Evolutionary conservation across 2,888 invertebrate species (phyloP), one percentile per base, ranked within the genome.

Genomic region (Noctuana brunneofusca): DNA sequence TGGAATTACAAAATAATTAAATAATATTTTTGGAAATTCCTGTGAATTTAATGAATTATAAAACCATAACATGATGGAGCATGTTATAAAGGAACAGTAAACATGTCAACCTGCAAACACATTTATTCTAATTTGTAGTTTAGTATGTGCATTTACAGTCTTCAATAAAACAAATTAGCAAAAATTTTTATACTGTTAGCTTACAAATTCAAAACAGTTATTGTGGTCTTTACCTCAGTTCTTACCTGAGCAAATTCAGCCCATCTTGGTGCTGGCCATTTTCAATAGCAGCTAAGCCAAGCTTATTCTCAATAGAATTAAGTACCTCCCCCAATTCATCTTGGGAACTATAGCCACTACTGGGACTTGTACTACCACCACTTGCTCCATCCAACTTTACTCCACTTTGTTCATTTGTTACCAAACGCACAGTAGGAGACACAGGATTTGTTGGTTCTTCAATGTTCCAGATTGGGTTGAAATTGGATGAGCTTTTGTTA

Each of bases 271-370:
- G 80, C 58, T 92, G 89, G 41, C 93, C 92, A 73, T 92, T 92
- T 71, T 93, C 89, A 71, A 94, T 89, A 16, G 93, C 93, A 69
- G 93, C 91, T 56, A 94, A 76, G 1, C 94, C 95, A 65, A 92
- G 84, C 75, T 87, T 89, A 66, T 94, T 93, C 73, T 94, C 94
- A 68, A 93, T 92, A 38, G 93, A 93, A 66, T 93, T 93, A 59
- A 93, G 73, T 9, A 93, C 92, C 66, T 89, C 79, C 53, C 92
- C 87, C 66, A 94, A 87, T 58, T 84, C 84, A 75, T 84, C 81
- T 43, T 83, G 80, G 14, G 83, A 76, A 22, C 78, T 75, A 20
- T 85, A 83, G 8, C 76, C 64, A 64, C 70, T 75, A 16, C 67
- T 68, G 8, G 71, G 68, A 41, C 72, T 74, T 11, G 68, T 66